Evolutionary conservation across 2,888 invertebrate species (phyloP).

Genomic region (Metopia argyrocephala): DNA sequence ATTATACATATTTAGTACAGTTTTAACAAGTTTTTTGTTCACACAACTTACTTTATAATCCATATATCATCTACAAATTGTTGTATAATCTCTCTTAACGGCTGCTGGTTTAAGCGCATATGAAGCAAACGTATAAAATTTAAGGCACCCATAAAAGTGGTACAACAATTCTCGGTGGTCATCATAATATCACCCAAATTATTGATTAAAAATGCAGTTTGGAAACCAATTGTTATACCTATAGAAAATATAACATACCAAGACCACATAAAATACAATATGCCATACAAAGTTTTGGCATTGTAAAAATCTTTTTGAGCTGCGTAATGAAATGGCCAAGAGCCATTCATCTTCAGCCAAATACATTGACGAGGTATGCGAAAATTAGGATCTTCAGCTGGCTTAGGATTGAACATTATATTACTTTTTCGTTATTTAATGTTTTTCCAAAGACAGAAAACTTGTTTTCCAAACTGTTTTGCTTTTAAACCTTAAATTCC

Average conservation of each 20-base stretch:
- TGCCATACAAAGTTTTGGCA: slow-evolving; percentile 12
- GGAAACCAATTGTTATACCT: slow-evolving; percentile 74
- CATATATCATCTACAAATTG: slow-evolving; percentile 75
- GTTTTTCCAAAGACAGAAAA: background rate
- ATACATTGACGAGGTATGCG: slow-evolving; percentile 75
- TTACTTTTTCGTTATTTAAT: background rate
- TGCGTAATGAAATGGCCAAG: slow-evolving; percentile 72
- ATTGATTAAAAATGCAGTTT: slow-evolving; percentile 72
- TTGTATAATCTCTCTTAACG: slow-evolving; percentile 71
- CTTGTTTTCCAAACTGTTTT: background rate
- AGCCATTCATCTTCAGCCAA: slow-evolving; percentile 76
- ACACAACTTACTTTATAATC: slow-evolving; percentile 75
- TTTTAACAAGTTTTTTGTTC: too few species aligned
- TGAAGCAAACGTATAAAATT: slow-evolving; percentile 77
- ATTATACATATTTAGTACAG: background rate
- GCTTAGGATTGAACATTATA: slow-evolving; percentile 71
- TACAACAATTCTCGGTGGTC: slow-evolving; percentile 77
- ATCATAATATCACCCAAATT: slow-evolving; percentile 75
- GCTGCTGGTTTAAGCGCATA: slow-evolving; percentile 71
- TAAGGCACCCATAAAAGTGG: slow-evolving; percentile 77
- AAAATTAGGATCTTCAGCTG: slow-evolving; percentile 68
- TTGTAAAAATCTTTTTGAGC: slow-evolving; percentile 5
- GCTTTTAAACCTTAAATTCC: too few species aligned
- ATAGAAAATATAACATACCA: slow-evolving; percentile 75
- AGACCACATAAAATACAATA: slow-evolving; percentile 72